These are phyloP conservation scores for Edolisoma coerulescens DNA, from an alignment of 2,113 vertebrate species.

Conservation along the genomic window DNA sequence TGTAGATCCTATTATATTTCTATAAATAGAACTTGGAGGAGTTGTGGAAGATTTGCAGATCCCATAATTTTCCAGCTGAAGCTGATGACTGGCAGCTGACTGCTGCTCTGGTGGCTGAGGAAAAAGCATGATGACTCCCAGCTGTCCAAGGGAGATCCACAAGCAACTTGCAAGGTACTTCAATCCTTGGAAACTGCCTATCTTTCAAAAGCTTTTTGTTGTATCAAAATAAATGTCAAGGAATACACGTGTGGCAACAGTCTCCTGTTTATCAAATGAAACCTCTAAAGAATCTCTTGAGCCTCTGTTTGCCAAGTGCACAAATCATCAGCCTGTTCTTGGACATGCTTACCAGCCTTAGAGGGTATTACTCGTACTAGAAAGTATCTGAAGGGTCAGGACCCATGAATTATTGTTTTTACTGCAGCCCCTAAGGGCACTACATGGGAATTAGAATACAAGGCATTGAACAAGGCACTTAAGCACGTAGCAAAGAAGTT, in stretches of 20 bases:
- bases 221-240: not conserved
- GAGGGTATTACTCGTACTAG: not conserved
- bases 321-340: slow-evolving; percentile 21
- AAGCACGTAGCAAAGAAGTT: not conserved
- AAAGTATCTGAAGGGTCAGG: slow-evolving; percentile 13
- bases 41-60: slow-evolving; percentile 8
- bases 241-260: not conserved
- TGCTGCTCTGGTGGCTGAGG: not conserved
- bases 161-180: not conserved
- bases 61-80: slow-evolving; percentile 45
- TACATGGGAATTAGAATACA: slow-evolving; percentile 1
- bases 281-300: slow-evolving; percentile 46
- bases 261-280: slow-evolving; percentile 38
- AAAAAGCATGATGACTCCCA: not conserved
- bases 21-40: slow-evolving; percentile 41
- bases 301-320: not conserved
- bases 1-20: slow-evolving; percentile 48
- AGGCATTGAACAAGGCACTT: not conserved
- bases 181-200: not conserved
- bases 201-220: slow-evolving; percentile 39
- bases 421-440: not conserved
- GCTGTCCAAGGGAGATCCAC: not conserved
- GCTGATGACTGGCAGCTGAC: not conserved
- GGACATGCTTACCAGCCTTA: not conserved
- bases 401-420: not conserved